Evolutionary conservation across 2,797 vertebrate genomes (phyloP).

Genomic region (Sebastes trivittatus): DNA sequence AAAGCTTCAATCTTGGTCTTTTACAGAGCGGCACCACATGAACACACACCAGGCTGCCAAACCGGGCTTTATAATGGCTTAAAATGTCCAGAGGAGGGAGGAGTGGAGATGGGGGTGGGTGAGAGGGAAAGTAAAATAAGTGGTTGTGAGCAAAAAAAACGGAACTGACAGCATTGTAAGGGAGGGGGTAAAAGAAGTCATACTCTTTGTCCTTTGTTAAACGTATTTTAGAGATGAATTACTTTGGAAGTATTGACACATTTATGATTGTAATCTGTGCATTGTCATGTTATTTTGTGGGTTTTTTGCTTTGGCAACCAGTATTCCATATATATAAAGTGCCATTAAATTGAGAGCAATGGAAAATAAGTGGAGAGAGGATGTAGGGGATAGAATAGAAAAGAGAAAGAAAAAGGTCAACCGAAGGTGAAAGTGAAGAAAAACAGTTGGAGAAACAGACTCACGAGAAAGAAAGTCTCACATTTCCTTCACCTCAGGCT

Average conservation of each 20-base stretch:
- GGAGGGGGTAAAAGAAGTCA: not conserved
- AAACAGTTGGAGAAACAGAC: not conserved
- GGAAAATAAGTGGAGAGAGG: not conserved
- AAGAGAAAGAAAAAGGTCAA: not conserved
- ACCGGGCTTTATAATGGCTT: slow-evolving; percentile 63
- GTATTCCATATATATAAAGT: not conserved
- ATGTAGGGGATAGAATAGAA: not conserved
- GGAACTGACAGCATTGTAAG: not conserved
- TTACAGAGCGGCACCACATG: slow-evolving; percentile 62
- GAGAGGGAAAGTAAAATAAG: slow-evolving; percentile 31
- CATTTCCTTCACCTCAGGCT: slow-evolving; percentile 37
- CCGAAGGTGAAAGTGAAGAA: not conserved
- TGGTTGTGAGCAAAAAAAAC: slow-evolving; percentile 15
- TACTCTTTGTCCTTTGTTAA: not conserved
- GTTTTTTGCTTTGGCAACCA: not conserved
- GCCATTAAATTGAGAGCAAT: not conserved
- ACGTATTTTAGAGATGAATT: not conserved
- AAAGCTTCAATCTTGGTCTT: slow-evolving; percentile 72
- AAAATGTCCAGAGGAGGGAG: slow-evolving; percentile 46
- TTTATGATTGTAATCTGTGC: not conserved
- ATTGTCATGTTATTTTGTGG: not conserved
- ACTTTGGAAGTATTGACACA: not conserved
- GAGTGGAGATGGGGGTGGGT: not conserved
- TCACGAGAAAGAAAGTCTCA: not conserved
- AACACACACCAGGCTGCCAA: slow-evolving; percentile 66